Evolutionary conservation across 2,113 vertebrate genomes (phyloP), one percentile per base, ranked within the genome.

Genomic region (Muntiacus muntjak): DNA sequence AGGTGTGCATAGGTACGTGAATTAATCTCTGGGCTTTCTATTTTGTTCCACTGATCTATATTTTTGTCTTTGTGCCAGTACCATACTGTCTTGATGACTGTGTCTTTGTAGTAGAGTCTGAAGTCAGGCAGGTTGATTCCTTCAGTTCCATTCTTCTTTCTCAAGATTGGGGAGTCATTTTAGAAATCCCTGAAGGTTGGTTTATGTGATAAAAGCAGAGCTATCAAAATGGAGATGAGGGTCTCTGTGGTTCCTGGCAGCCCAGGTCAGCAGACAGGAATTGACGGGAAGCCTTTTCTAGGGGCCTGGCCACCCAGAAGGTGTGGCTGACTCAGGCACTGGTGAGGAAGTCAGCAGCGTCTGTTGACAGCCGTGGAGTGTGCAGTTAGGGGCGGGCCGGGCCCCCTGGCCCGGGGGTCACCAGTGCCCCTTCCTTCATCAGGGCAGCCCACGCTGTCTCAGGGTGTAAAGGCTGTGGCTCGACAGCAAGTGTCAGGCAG

Each of bases 191-290:
- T 11, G 33, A 96, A 54, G 64, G 17, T 13, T 21, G 6, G 87
- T 52, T 89, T 92, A 21, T 11, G 13, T 87, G 81, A 85, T 76
- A 47, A 84, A 97, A 64, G n/a, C 28, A 1, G 79, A 71, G 50
- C 84, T 87, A 33, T 87, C 79, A 92, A 25, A 54, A 62, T 64
- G 3, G 62, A 90, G 92, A 84, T 6, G n/a, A 50, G 45, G 47
- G 17, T 60, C 88, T 88, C 62, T 89, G 43, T 47, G 55, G 60
- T 87, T 60, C 11, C 94, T 89, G 92, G 92, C 92, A 81, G 57
- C 71, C 83, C 60, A 2, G 79, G 52, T 87, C n/a, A 67, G 57
- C 58, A 76, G 52, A 81, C 81, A 71, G 92, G 26, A 36, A 13
- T 0, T 81, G 90, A 74, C 28, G 1, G 25, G 60, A 67, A 97